Conservation (phyloP, 2,888 invertebrate genomes). For the Acholoe squamosa region DNA sequence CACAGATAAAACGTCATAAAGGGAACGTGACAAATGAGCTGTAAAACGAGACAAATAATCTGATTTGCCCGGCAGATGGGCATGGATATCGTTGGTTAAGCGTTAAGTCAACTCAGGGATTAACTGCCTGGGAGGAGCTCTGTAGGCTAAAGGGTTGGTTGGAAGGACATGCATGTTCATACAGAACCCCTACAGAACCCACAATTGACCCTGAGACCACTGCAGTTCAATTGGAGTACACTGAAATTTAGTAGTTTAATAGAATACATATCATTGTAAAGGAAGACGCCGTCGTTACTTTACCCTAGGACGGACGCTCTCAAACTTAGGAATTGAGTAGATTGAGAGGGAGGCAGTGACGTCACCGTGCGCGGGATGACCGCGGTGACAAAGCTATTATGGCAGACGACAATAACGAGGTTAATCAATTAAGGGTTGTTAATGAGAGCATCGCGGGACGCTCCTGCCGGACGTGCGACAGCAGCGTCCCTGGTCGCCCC, state of each 20-base stretch:
- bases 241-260: too few relatives aligned
- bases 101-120: neutral
- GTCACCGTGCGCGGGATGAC: slow-evolving; percentile 25
- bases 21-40: slow-evolving; percentile 23
- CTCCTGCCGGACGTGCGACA: neutral
- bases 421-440: slow-evolving; percentile 50
- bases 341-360: neutral
- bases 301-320: too few relatives aligned
- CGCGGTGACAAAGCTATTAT: slow-evolving; percentile 52
- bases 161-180: neutral
- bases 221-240: too few relatives aligned
- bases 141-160: neutral
- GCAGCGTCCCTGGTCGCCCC: neutral
- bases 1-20: slow-evolving; percentile 26
- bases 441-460: slow-evolving; percentile 49
- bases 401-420: slow-evolving; percentile 41
- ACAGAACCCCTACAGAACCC: neutral
- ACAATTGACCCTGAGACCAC: too few relatives aligned
- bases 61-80: slow-evolving; percentile 22
- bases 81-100: neutral
- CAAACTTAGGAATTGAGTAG: too few relatives aligned
- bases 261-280: too few relatives aligned
- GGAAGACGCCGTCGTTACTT: too few relatives aligned
- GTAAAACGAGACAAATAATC: slow-evolving; percentile 31
- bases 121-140: neutral